Evolutionary conservation across 2,113 vertebrate genomes (phyloP), one percentile per base, ranked within the genome.

Genomic region (Mionectes macconnelli): DNA sequence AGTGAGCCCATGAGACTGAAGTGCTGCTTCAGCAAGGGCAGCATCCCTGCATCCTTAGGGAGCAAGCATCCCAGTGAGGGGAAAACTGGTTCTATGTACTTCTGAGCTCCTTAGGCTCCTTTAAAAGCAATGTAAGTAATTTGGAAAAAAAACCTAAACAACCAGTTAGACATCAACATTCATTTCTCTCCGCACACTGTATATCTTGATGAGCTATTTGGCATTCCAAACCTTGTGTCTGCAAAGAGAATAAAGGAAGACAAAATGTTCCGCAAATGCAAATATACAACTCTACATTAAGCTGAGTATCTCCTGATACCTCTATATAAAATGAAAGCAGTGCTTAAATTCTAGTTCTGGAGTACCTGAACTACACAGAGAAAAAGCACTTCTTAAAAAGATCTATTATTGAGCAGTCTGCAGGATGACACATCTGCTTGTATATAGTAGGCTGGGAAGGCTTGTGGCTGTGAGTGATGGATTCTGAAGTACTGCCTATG

Each of bases 201-300:
- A 50, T 69, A 87, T 93, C 84, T 80, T 74, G 75, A 93, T 22
- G 35, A 76, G 76, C 68, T 97, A 60, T 87, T 89, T 90, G 91
- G 78, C 81, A 96, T 87, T 94, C 84, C 67, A 89, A 93, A 69
- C 53, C 62, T 69, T 53, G n/a, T 6, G 35, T 84, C 83, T 90
- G 85, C 74, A 87, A 89, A 94, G 75, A 87, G 78, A 84, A 93
- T 87, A 96, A 95, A 94, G 62, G 79, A 94, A 97, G 91, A 95
- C 91, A 95, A 95, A 95, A 94, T 82, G 93, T 97, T 94, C 92
- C 90, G 86, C 76, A 95, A 92, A 94, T 79, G 93, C 87, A 92
- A 96, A 96, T 94, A 94, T 72, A 81, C 59, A 92, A n/a, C 75
- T 77, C 63, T 80, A 84, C 90, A 83, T 94, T 93, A 93, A 62